Evolutionary conservation across 2,797 vertebrate genomes (phyloP).

Genomic region (Momotus momota): DNA sequence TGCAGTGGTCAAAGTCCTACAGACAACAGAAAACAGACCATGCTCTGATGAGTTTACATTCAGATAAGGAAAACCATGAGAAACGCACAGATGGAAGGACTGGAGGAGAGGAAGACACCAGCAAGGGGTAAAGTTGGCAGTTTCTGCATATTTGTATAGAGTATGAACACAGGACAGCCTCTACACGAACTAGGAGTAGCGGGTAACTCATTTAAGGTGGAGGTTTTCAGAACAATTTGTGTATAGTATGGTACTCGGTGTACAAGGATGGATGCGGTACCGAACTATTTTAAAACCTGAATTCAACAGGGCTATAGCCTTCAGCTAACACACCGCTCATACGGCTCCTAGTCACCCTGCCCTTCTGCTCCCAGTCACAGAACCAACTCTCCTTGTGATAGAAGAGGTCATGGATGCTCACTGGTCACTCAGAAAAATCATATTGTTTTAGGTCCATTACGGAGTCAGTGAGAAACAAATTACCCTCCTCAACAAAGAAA

Average conservation of each 20-base stretch:
- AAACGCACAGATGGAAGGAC: background rate
- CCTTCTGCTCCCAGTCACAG: background rate
- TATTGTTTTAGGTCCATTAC: background rate
- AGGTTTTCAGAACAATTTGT: background rate
- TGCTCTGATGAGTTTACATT: background rate
- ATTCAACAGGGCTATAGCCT: background rate
- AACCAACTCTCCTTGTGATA: background rate
- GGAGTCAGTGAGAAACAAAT: background rate
- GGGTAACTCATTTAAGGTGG: background rate
- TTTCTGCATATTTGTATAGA: background rate
- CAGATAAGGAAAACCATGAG: background rate
- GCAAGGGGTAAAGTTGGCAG: background rate
- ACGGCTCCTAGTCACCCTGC: background rate
- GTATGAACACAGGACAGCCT: background rate
- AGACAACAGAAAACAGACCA: background rate
- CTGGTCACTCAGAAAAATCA: background rate
- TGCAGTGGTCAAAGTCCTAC: background rate
- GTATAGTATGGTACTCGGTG: background rate
- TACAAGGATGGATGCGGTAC: background rate
- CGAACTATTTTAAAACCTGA: background rate
- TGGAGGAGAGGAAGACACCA: background rate
- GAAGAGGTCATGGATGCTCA: background rate
- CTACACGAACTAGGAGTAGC: background rate
- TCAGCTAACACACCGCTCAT: background rate
- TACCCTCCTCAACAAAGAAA: background rate